Base-by-base conservation (phyloP, 2,888 invertebrate species). In the Horisme vitalbata region DNA sequence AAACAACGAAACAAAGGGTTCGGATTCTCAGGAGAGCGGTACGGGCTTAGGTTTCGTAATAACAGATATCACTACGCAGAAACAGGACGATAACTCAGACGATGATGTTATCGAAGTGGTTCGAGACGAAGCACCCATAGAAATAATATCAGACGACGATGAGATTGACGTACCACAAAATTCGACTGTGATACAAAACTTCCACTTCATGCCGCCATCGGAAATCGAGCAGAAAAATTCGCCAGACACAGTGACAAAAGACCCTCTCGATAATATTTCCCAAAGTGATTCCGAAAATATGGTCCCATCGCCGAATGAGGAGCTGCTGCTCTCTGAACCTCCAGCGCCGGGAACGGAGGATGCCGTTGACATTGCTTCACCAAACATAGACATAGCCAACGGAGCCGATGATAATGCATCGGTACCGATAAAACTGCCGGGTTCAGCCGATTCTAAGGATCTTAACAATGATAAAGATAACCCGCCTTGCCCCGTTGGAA, bases 41-140 rank as follows among this genome's bases (percentile, higher is more conserved):
- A 1, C 35, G 28, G 28, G 11, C 6, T 13, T 33, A 12, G 33
- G 14, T 31, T 39, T 44, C 7, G 28, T 44, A 13, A 44, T 49
- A 21, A 44, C 35, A 6, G 35, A 44, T 7, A 31, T 44, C 26
- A 32, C 26, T 30, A 28, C 44, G 18, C 41, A 68, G 36, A 54
- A 30, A 2, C 57, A 61, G 41, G 76, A 76, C 8, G 71, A 75
- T 30, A 67, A 68, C 13, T 88, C 88, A 1, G 88, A 89, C 45
- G 88, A 89, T 65, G 88, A 87, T 38, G 86, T 87, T 7, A 87
- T 88, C 30, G 88, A 88, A 71, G 86, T 89, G 20, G 79, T 86
- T 4, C 69, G 82, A 63, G 85, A 86, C 49, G 86, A 89, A 55
- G 83, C 84, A 4, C 87, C 88, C 1, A 89, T 89, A 13, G 82